Evolutionary conservation across 1,140 invertebrate genomes (phyloP), one percentile per base, ranked within the genome.

Genomic region (Drosophila dunni): DNA sequence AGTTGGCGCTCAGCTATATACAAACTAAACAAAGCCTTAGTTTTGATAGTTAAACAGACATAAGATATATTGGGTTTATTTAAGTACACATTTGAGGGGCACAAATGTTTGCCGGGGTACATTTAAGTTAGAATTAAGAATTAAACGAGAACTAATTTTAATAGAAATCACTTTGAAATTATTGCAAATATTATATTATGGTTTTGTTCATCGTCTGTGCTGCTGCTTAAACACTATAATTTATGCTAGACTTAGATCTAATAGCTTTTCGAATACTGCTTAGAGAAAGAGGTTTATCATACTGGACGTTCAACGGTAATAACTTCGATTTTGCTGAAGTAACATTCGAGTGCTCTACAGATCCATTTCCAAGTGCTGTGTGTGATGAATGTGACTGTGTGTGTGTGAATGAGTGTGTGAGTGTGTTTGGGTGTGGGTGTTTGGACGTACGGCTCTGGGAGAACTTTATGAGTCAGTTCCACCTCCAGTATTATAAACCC

Each of bases 241-340:
- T 80, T 90, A 90, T 65, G 56, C 78, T 90, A 85, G 17, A 64
- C 86, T 92, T 92, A 92, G 36, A 66, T 75, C 90, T 92, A 92
- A 73, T 84, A 79, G 91, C 91, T 91, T 91, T 92, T 92, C 91
- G 91, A 92, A 92, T 92, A 92, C 92, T 92, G 92, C 90, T 92
- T 92, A 92, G 91, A 92, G 90, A 92, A 91, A 92, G 90, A 86
- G 91, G 83, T 89, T 90, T 90, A 92, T 91, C 69, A 84, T 91
- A 91, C 91, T 92, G 91, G 79, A 72, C 50, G 73, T 70, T 38
- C 62, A 13, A 61, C 40, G 29, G 73, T 60, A 75, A 34, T 58
- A 50, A 38, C 56, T 50, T 58, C 64, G 17, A 29, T 48, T 7
- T 17, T 40, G 17, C 20, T 29, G 51, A 62, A 61, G 40, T 54